A percentile compares a stretch with the other conserved stretches of the same genome.
Evolutionary conservation across 2,888 invertebrate species (phyloP).

Genomic region (Papilio protenor): DNA sequence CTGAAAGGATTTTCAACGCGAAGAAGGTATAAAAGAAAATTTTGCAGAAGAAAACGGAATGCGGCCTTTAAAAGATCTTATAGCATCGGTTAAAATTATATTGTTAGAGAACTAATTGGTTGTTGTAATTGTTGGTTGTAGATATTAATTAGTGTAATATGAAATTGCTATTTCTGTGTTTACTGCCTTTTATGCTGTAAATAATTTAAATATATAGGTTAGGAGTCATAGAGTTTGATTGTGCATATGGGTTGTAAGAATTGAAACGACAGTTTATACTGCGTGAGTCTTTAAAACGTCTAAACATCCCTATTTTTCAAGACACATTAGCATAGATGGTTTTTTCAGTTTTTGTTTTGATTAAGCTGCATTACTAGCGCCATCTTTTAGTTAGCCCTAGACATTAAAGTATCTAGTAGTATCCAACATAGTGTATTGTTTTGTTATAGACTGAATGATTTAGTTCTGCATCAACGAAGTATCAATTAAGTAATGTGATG

Average conservation of each 20-base stretch:
- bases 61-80: slow-evolving; percentile 76
- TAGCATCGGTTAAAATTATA: slow-evolving; percentile 64
- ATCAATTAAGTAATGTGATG: too few species aligned
- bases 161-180: background rate
- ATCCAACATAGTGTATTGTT: background rate
- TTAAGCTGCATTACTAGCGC: background rate
- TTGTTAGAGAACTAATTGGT: background rate
- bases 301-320: background rate
- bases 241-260: background rate
- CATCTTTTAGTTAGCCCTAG: background rate
- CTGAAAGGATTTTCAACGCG: slow-evolving; percentile 66
- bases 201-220: background rate
- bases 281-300: background rate
- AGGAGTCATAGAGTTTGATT: background rate
- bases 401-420: background rate
- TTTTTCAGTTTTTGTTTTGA: background rate
- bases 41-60: slow-evolving; percentile 68
- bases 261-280: background rate
- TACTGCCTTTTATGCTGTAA: background rate
- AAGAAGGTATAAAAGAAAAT: slow-evolving; percentile 71
- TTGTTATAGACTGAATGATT: too few species aligned
- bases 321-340: background rate
- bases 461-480: too few species aligned
- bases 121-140: background rate
- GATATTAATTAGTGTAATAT: background rate